Conservation (phyloP, 2,113 vertebrate species). For the Psephotus haematonotus region DNA sequence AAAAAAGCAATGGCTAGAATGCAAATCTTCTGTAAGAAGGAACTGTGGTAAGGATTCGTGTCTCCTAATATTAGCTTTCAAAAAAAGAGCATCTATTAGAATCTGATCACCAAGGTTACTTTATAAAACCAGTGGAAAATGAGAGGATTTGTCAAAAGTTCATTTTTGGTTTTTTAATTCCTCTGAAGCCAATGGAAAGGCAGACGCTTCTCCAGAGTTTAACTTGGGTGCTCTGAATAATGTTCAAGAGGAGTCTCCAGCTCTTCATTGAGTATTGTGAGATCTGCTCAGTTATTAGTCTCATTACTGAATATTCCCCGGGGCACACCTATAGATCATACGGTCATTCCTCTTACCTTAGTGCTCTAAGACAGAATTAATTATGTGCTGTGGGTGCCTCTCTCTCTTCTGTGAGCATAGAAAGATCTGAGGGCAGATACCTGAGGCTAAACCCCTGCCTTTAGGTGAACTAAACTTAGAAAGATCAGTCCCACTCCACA, state of each 20-base stretch:
- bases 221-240: neutral
- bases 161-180: neutral
- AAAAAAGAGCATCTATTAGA: neutral
- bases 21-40: neutral
- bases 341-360: constrained; percentile 2
- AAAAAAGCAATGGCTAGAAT: neutral
- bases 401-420: neutral
- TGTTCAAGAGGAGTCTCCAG: neutral
- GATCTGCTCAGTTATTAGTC: neutral
- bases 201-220: neutral
- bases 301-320: constrained; percentile 21
- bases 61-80: neutral
- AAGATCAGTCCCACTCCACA: neutral
- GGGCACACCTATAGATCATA: constrained; percentile 11
- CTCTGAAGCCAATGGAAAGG: neutral
- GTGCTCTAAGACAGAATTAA: constrained; percentile 26
- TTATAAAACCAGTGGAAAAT: neutral
- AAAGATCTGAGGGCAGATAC: neutral
- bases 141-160: neutral
- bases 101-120: neutral
- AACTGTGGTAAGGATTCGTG: neutral
- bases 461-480: neutral
- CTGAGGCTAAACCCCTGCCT: neutral
- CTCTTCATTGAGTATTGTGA: neutral
- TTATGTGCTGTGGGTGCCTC: neutral